Percentiles rank a stretch among this genome's conserved stretches.
phyloP scores from a whole-genome alignment of 2,113 vertebrate species.

The Ranitomeya variabilis region DNA sequence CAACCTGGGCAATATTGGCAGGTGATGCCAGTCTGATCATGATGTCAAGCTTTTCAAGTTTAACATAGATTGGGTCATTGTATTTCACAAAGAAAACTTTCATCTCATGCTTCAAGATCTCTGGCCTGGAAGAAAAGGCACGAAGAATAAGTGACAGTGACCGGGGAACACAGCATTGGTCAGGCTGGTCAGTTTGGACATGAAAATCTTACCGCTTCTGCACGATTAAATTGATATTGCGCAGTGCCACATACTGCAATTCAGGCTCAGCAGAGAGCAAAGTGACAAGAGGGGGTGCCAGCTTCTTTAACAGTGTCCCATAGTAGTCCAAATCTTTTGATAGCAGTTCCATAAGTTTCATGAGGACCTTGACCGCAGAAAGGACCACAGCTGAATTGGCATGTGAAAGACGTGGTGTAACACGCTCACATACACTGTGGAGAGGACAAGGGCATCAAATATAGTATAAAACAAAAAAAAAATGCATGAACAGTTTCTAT shows the following conservation, averaged over 20 bases:
- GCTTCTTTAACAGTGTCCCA: constrained; percentile 92
- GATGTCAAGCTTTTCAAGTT: constrained; percentile 98
- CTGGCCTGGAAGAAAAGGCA: constrained; percentile 73
- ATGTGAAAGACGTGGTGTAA: constrained; percentile 93
- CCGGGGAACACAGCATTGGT: no score
- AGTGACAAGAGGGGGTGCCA: constrained; percentile 94
- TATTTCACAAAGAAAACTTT: constrained; percentile 99
- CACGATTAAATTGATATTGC: constrained; percentile 98
- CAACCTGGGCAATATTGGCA: constrained; percentile 97
- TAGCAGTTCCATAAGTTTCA: constrained; percentile 99
- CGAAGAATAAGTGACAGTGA: neutral
- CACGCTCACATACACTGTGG: constrained; percentile 92
- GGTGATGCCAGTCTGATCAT: constrained; percentile 98
- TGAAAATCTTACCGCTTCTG: constrained; percentile 87
- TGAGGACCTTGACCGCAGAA: constrained; percentile 95
- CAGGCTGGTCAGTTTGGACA: neutral
- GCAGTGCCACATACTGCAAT: constrained; percentile 94
- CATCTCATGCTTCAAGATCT: constrained; percentile 98
- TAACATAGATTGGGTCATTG: constrained; percentile 98
- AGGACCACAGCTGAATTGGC: constrained; percentile 97
- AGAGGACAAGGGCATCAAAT: neutral
- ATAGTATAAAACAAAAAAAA: neutral
- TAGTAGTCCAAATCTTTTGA: constrained; percentile 98
- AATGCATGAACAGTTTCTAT: no score
- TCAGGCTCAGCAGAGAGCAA: constrained; percentile 94